Percentiles rank a stretch among this genome's conserved stretches.
phyloP scores from a whole-genome alignment of 2,888 invertebrate species.

The Belgica antarctica region DNA sequence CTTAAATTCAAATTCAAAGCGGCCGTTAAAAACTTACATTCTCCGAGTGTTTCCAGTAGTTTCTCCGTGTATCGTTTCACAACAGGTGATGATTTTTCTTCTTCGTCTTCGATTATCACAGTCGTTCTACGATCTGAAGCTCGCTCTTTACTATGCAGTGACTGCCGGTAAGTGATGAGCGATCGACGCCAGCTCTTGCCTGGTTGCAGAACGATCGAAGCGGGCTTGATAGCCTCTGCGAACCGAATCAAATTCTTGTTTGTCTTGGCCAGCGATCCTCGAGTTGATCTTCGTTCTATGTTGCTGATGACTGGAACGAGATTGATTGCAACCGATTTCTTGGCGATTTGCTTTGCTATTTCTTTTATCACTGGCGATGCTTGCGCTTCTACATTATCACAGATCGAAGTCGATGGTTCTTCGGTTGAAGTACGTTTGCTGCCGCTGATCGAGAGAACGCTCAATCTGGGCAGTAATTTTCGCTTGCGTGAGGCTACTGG shows the following conservation, averaged over 20 bases:
- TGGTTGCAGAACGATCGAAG: background rate
- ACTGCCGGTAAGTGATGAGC: background rate
- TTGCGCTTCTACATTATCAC: background rate
- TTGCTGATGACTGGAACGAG: background rate
- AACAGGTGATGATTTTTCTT: too few relatives aligned
- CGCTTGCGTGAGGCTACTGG: too few relatives aligned
- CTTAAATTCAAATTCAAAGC: too few relatives aligned
- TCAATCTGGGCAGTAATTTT: too few relatives aligned
- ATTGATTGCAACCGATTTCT: background rate
- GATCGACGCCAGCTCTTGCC: conserved; percentile 8
- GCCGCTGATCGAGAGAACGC: too few relatives aligned
- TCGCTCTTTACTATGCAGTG: too few relatives aligned
- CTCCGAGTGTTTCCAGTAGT: too few relatives aligned
- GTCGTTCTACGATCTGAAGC: too few relatives aligned
- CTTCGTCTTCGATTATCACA: too few relatives aligned
- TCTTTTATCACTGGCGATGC: background rate
- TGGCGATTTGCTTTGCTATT: background rate
- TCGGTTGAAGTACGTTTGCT: background rate
- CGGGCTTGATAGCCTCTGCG: background rate
- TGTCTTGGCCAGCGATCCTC: background rate
- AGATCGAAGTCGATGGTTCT: background rate
- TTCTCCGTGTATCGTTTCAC: too few relatives aligned
- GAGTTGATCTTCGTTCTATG: background rate
- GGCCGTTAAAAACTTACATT: too few relatives aligned
- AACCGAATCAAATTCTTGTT: too few relatives aligned